These are phyloP conservation scores for Ceyx cyanopectus DNA, from an alignment of 2,113 vertebrate genomes.

Conservation along the genomic window DNA sequence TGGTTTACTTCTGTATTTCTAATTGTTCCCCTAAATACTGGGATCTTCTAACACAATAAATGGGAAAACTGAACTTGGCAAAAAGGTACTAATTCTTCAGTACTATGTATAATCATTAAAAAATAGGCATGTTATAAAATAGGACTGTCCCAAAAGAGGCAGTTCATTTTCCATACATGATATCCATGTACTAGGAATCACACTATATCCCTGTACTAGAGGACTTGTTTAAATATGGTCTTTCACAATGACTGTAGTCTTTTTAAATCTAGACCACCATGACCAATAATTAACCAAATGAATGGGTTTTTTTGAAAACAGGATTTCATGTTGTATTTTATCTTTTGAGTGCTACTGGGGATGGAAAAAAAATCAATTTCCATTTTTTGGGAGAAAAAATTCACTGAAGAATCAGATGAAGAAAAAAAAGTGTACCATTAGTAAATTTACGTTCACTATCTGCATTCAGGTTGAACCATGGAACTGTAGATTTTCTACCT, in stretches of 20 bases:
- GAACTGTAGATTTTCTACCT: neutral
- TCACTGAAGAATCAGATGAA: neutral
- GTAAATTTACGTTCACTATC: neutral
- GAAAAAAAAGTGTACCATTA: neutral
- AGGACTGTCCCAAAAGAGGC: neutral
- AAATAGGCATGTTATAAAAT: neutral
- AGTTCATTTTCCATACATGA: neutral
- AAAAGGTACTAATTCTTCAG: neutral
- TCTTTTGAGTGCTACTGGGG: fast-evolving
- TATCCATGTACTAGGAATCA: neutral
- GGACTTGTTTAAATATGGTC: neutral
- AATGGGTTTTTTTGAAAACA: neutral
- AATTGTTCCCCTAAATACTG: neutral
- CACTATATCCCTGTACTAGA: neutral
- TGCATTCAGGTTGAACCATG: neutral
- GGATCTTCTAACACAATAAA: fast-evolving
- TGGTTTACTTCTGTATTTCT: neutral
- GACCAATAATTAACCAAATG: neutral
- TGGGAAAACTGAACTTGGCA: neutral
- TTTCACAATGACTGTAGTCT: neutral
- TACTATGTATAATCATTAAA: neutral
- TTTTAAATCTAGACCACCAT: fast-evolving
- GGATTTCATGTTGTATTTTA: neutral
- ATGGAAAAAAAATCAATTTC: neutral
- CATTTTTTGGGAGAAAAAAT: neutral